Evolutionary conservation across 2,797 vertebrate genomes (phyloP).

Genomic region (Oophaga sylvatica): DNA sequence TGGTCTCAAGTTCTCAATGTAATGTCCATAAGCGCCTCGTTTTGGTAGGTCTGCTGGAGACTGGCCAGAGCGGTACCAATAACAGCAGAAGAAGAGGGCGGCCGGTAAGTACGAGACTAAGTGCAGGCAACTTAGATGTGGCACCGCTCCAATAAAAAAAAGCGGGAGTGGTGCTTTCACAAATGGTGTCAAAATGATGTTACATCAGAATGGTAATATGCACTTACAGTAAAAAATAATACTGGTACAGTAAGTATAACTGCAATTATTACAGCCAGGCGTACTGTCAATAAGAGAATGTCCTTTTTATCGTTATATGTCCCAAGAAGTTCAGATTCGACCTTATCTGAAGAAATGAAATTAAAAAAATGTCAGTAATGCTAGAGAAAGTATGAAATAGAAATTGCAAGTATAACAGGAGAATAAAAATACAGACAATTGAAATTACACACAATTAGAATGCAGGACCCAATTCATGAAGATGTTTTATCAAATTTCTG

Average conservation of each 20-base stretch:
- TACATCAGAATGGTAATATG: background rate
- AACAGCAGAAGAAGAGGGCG: no score
- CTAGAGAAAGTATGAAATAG: background rate
- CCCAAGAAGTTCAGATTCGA: constrained; percentile 77
- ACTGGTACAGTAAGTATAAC: constrained; percentile 80
- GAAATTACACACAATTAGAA: background rate
- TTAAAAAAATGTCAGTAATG: background rate
- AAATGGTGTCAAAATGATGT: background rate
- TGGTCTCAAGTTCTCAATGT: no score
- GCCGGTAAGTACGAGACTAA: no score
- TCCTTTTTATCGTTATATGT: constrained; percentile 75
- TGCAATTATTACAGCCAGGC: constrained; percentile 76
- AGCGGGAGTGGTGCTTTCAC: background rate
- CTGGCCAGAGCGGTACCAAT: no score
- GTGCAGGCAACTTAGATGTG: no score
- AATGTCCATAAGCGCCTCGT: no score
- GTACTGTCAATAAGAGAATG: constrained; percentile 74
- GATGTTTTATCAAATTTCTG: no score
- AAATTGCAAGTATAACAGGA: background rate
- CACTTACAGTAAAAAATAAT: constrained; percentile 81
- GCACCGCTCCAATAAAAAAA: no score
- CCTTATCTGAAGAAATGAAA: constrained; percentile 68
- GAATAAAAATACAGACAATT: background rate
- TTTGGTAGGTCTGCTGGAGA: no score
- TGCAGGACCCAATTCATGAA: no score